Evolutionary conservation across 2,797 vertebrate species (phyloP).

Genomic region (Cryptoblepharus egeriae): DNA sequence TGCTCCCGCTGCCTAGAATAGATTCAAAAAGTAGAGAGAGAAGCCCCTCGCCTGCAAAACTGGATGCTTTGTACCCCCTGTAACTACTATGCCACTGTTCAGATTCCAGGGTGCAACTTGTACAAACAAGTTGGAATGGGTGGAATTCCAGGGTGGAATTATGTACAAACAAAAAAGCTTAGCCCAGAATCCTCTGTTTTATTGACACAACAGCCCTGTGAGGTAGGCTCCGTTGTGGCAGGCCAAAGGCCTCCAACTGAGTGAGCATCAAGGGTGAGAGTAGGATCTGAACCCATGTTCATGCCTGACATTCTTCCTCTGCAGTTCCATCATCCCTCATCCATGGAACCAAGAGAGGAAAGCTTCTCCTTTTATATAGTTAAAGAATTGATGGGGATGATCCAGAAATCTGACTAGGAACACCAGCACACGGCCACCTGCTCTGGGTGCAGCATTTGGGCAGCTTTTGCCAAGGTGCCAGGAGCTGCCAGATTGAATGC

Average conservation of each 20-base stretch:
- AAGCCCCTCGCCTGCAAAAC: too few relatives aligned
- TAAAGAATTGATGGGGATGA: too few relatives aligned
- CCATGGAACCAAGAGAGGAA: neutral
- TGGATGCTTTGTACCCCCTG: too few relatives aligned
- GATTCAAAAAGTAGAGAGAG: too few relatives aligned
- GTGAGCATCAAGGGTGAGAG: neutral
- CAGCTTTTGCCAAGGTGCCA: neutral
- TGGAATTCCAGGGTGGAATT: too few relatives aligned
- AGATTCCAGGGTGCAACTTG: too few relatives aligned
- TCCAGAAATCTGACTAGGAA: neutral
- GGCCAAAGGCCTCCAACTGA: neutral
- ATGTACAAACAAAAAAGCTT: too few relatives aligned
- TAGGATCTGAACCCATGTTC: neutral
- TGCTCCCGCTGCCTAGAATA: too few relatives aligned
- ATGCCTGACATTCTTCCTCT: neutral
- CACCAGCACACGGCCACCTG: neutral
- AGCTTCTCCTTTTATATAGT: neutral
- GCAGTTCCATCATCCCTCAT: neutral
- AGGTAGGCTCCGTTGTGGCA: neutral
- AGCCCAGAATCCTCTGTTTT: too few relatives aligned
- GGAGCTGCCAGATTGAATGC: constrained; percentile 40
- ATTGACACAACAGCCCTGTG: neutral
- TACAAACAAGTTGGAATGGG: too few relatives aligned
- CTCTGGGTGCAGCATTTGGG: neutral
- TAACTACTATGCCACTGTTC: too few relatives aligned